Evolutionary conservation across 2,113 vertebrate species (phyloP).

Genomic region (Pterocles gutturalis): DNA sequence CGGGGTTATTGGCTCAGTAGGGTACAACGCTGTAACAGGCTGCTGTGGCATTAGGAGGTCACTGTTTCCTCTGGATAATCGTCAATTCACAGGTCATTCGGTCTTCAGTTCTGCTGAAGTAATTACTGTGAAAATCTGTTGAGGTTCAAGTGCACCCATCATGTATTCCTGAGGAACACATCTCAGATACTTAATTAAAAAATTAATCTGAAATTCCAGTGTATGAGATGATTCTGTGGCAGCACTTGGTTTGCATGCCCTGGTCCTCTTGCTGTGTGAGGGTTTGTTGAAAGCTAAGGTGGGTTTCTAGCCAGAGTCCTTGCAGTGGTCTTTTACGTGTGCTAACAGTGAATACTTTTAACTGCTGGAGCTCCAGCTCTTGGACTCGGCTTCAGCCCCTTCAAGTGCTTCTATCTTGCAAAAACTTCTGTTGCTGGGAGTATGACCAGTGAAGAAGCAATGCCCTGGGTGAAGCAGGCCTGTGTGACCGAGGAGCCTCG

Average conservation of each 20-base stretch:
- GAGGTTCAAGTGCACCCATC: neutral
- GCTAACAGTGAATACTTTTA: neutral
- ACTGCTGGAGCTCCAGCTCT: neutral
- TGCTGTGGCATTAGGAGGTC: neutral
- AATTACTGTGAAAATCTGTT: neutral
- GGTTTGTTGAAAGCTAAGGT: neutral
- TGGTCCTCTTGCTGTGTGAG: neutral
- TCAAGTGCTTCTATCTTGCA: neutral
- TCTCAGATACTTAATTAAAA: neutral
- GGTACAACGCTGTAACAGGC: neutral
- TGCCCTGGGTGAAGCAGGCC: neutral
- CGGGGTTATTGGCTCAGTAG: neutral
- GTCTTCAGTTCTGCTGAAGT: neutral
- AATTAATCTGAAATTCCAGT: neutral
- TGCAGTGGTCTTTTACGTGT: neutral
- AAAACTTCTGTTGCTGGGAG: neutral
- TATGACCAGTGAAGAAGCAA: neutral
- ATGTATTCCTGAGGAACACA: neutral
- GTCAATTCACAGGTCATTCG: neutral
- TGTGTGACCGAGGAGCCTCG: rapidly evolving
- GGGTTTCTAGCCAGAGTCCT: neutral
- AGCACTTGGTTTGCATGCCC: neutral
- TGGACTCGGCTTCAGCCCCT: neutral
- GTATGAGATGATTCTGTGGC: neutral
- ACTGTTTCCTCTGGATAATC: neutral